Base-by-base conservation (phyloP, 2,113 vertebrate genomes). In the Microtus montanus region DNA sequence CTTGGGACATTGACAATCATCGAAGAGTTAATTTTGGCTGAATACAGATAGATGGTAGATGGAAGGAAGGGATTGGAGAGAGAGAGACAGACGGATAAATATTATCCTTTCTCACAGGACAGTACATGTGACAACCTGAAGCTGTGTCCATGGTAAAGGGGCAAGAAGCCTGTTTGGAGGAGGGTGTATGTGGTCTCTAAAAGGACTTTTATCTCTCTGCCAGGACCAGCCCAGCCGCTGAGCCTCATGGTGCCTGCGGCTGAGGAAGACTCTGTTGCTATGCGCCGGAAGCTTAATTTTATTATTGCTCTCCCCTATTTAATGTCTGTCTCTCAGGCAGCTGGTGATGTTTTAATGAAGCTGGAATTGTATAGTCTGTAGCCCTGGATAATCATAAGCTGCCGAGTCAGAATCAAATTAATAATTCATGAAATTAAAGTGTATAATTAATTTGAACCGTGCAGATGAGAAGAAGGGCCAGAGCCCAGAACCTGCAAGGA, bases 401-500 rank as follows among this genome's bases (percentile, higher is more conserved):
- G 99, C 99, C 99, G 99, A 99, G 99, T 99, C 99, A 99, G 99
- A 99, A 99, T 99, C 98, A 99, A 99, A 99, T 99, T 99, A 99
- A 99, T 99, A 99, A 99, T 99, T 99, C 99, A 99, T 99, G 99
- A 99, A 99, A 99, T 99, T 99, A 99, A 99, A 99, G 99, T 99
- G 99, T 99, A 98, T 99, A 99, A 99, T 99, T 99, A 99, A 99
- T 99, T 99, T 98, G 98, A 98, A 97, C 98, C 38, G 79, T 97
- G 98, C 98, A 98, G 98, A 98, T 98, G 98, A 98, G 98, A 97
- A 98, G 98, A 97, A 96, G 97, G 98, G 98, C 98, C 96, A 2
- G 88, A 97, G 96, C 94, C 97, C 93, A 95, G 0, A 91, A 96
- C 97, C 97, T 95, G 97, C 96, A 97, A 98, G 96, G 94, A 97